phyloP scores from a whole-genome alignment of 2,113 vertebrate species.

The Percina caprodes region DNA sequence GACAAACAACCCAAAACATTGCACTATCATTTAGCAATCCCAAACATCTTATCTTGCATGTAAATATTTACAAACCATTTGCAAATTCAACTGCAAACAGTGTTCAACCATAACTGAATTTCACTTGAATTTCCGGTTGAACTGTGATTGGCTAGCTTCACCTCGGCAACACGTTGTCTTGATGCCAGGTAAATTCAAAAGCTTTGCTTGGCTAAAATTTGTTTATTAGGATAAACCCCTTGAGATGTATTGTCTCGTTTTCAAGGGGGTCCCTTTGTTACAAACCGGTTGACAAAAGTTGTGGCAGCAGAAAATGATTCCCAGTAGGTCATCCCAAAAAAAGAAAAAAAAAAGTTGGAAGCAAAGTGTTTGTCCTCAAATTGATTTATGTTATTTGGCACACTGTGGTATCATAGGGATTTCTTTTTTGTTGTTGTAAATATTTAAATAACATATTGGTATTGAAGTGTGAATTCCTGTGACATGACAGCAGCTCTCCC shows the following conservation, averaged over 20 bases:
- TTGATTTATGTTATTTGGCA: background rate
- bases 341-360: background rate
- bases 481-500: background rate
- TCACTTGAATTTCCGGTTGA: background rate
- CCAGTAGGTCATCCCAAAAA: background rate
- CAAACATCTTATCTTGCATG: background rate
- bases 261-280: no score
- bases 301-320: background rate
- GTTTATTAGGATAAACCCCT: no score
- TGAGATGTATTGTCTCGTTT: no score
- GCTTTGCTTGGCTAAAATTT: no score
- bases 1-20: background rate
- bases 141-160: slow-evolving; percentile 10
- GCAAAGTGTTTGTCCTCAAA: background rate
- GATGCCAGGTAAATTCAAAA: no score
- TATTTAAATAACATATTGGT: background rate
- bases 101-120: background rate
- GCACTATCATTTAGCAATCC: background rate
- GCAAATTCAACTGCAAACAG: background rate
- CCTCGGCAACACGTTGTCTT: background rate
- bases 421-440: background rate
- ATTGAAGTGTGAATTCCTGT: background rate
- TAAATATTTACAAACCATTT: slow-evolving; percentile 1
- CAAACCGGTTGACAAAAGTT: background rate
- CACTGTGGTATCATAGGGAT: background rate